Percentiles rank a stretch among this genome's conserved stretches.
Conservation (phyloP, 2,888 invertebrate species). For the Oligia latruncula region DNA sequence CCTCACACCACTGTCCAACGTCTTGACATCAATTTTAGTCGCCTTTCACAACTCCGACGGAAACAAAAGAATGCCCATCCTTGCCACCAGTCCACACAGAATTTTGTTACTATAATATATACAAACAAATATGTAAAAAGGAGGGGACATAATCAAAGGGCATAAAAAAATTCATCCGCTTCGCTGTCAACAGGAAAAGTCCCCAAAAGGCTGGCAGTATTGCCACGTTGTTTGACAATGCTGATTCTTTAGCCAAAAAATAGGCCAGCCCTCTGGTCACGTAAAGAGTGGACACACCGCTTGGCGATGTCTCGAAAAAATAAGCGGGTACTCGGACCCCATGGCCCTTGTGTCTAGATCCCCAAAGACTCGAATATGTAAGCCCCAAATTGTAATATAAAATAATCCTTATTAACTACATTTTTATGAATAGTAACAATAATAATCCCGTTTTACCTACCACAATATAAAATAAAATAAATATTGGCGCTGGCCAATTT, state of each 20-base stretch:
- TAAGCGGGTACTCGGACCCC: not conserved
- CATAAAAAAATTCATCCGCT: not conserved
- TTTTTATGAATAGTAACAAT: slow-evolving; percentile 22
- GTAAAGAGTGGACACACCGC: not conserved
- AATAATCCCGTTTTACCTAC: slow-evolving; percentile 21
- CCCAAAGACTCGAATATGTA: not conserved
- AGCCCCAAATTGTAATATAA: not conserved
- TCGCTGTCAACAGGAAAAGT: not conserved
- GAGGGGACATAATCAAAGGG: not conserved
- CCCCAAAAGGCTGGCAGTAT: not conserved
- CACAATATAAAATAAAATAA: too few relatives aligned
- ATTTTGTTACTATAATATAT: slow-evolving; percentile 8
- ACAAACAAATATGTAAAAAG: not conserved
- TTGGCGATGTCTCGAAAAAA: not conserved
- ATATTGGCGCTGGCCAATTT: slow-evolving; percentile 69
- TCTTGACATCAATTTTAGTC: not conserved
- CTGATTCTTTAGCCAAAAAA: not conserved
- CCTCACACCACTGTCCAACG: not conserved
- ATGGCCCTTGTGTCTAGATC: not conserved
- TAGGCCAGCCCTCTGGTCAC: too few relatives aligned
- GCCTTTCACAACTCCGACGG: not conserved
- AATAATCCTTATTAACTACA: not conserved
- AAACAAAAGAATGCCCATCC: not conserved
- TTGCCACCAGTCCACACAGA: not conserved
- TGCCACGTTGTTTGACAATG: not conserved